A percentile compares a stretch with the other conserved stretches of the same genome.
These are phyloP conservation scores for Corydoras maculifer DNA, from an alignment of 2,113 vertebrate species.

Conservation along the genomic window DNA sequence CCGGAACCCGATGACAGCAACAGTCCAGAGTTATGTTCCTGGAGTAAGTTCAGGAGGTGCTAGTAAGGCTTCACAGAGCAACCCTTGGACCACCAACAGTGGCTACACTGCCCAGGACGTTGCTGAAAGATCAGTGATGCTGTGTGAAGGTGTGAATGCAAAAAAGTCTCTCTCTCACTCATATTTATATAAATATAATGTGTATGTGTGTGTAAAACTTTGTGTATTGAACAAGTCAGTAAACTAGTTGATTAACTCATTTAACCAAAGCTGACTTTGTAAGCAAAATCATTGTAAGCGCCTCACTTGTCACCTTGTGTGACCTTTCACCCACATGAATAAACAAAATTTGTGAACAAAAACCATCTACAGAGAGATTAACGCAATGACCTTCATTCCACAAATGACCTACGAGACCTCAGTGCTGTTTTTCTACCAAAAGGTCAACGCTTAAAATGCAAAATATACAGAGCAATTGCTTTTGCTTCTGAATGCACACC, in stretches of 20 bases:
- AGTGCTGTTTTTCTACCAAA: constrained; percentile 52
- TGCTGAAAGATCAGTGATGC: background rate
- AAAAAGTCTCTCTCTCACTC: background rate
- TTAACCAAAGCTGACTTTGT: background rate
- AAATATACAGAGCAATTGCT: constrained; percentile 35
- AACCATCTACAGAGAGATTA: constrained; percentile 5
- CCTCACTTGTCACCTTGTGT: background rate
- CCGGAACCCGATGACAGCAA: constrained; percentile 4
- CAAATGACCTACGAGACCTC: constrained; percentile 11
- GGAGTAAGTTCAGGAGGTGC: constrained; percentile 8
- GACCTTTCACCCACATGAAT: constrained; percentile 4
- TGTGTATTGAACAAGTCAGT: too few species aligned
- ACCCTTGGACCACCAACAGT: background rate
- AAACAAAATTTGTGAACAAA: constrained; percentile 1
- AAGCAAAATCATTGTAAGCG: background rate
- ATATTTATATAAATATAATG: background rate
- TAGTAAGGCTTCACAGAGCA: background rate
- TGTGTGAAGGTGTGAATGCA: constrained; percentile 2
- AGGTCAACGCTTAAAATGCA: constrained; percentile 65
- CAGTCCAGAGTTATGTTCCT: background rate
- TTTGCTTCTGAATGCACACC: background rate
- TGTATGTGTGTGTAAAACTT: too few species aligned
- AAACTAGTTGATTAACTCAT: too few species aligned
- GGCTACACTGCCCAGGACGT: background rate
- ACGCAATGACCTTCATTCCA: background rate